These are phyloP conservation scores for Aurelia coerulea DNA, from an alignment of 30 jellyfish, hydroid and myxozoan genomes.

Conservation along the genomic window DNA sequence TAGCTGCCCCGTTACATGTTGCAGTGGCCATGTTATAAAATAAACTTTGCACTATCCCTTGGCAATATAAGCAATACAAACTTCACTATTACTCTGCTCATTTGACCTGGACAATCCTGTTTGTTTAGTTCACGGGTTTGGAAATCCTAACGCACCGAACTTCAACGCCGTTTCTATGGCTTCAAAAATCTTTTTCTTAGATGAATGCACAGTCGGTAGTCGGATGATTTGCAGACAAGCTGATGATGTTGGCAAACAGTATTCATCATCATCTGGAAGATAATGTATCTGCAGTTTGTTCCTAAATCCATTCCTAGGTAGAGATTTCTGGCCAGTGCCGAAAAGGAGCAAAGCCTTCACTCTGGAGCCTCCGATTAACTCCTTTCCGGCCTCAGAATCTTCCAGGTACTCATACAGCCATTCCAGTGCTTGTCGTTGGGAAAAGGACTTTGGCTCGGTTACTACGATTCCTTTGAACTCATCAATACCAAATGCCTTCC, in stretches of 20 bases:
- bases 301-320: constrained; percentile 10
- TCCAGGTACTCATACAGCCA: constrained; percentile 1
- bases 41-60: too few relatives aligned
- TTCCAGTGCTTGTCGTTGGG: constrained; percentile 5
- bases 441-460: constrained; percentile 2
- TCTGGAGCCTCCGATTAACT: constrained; percentile 13
- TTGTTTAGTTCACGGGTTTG: background rate
- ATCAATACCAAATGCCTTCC: constrained; percentile 1
- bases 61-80: too few relatives aligned
- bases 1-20: too few relatives aligned
- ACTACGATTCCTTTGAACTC: background rate
- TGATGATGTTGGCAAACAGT: constrained; percentile 4
- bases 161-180: constrained; percentile 22
- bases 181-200: constrained; percentile 2
- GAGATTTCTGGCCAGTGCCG: background rate
- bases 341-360: constrained; percentile 13
- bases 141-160: constrained; percentile 17
- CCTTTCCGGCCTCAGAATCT: background rate
- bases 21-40: too few relatives aligned
- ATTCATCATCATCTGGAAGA: constrained; percentile 16
- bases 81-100: too few relatives aligned
- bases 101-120: too few relatives aligned
- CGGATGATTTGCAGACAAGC: constrained; percentile 8
- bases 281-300: background rate
- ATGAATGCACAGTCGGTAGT: constrained; percentile 18